Conservation (phyloP, 2,113 vertebrate species). For the Pachypanchax playfairii region DNA sequence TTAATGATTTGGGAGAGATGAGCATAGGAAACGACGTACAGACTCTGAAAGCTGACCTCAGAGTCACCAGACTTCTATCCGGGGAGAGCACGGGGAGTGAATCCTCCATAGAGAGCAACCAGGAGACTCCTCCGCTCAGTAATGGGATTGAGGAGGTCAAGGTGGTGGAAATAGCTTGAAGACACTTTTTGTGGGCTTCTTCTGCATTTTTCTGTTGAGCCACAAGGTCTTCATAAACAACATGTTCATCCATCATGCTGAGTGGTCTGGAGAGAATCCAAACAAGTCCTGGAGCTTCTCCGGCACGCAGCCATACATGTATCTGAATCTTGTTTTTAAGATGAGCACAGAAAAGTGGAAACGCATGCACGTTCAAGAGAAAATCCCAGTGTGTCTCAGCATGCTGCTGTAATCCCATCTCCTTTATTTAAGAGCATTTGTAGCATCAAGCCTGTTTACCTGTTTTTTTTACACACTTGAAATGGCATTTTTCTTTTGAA, state of each 20-base stretch:
- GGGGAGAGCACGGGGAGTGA: constrained; percentile 96
- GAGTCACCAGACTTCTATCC: constrained; percentile 91
- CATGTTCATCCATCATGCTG: constrained; percentile 25
- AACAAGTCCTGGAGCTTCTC: constrained; percentile 3
- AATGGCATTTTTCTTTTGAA: constrained; percentile 72
- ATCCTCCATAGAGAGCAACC: constrained; percentile 88
- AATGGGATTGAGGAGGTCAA: constrained; percentile 76
- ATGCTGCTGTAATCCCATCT: constrained; percentile 57
- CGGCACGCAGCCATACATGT: constrained; percentile 6
- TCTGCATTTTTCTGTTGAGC: constrained; percentile 27
- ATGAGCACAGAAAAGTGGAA: not conserved
- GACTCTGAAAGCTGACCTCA: constrained; percentile 88
- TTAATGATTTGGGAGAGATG: constrained; percentile 89
- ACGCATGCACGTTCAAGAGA: constrained; percentile 16
- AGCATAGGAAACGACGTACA: constrained; percentile 92
- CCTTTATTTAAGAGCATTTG: constrained; percentile 71
- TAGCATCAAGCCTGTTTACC: constrained; percentile 81
- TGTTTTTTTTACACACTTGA: constrained; percentile 70
- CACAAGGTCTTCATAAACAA: constrained; percentile 32
- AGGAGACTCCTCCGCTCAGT: constrained; percentile 62
- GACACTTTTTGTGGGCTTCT: constrained; percentile 13
- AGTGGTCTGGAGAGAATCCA: constrained; percentile 46
- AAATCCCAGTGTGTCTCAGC: constrained; percentile 34
- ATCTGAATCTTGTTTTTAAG: constrained; percentile 50
- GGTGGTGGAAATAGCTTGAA: constrained; percentile 76